Conservation (phyloP, 92 coral and sea anemone species). For the Zoanthus sansibaricus region DNA sequence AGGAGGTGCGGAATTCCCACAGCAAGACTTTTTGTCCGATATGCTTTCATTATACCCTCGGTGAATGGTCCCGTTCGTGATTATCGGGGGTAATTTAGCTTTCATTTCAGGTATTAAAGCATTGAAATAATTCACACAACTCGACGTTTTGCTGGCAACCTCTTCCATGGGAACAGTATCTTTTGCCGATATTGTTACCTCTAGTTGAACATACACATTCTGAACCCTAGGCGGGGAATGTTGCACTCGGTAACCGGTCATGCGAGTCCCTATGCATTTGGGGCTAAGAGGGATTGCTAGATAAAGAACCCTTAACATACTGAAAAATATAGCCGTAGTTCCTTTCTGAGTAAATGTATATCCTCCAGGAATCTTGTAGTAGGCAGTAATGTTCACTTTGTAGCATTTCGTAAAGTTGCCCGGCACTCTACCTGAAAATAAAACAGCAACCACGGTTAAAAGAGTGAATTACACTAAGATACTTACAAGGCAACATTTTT, state of each 20-base stretch:
- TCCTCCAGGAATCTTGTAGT: conserved; percentile 41
- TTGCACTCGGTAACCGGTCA: background rate
- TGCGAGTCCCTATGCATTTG: conserved; percentile 14
- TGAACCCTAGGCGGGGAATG: background rate
- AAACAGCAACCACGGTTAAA: background rate
- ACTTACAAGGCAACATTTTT: no score
- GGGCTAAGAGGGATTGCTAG: background rate
- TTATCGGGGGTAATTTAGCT: background rate
- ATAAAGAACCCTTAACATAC: background rate
- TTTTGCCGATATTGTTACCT: conserved; percentile 20
- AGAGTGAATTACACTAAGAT: background rate
- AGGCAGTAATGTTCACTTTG: conserved; percentile 22
- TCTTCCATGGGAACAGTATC: conserved; percentile 28
- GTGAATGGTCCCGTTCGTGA: conserved; percentile 15
- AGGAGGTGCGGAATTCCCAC: conserved; percentile 6
- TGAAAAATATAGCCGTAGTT: background rate
- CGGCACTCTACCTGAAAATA: conserved; percentile 10
- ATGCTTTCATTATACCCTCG: background rate
- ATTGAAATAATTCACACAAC: conserved; percentile 10
- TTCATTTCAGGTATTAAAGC: conserved; percentile 1
- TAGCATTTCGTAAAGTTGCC: conserved; percentile 45
- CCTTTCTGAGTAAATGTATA: background rate
- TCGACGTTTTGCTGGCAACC: background rate
- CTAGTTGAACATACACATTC: conserved; percentile 15
- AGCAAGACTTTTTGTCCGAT: conserved; percentile 34